Evolutionary conservation across 2,113 vertebrate species (phyloP), one percentile per base, ranked within the genome.

Genomic region (Macroglossus sobrinus): DNA sequence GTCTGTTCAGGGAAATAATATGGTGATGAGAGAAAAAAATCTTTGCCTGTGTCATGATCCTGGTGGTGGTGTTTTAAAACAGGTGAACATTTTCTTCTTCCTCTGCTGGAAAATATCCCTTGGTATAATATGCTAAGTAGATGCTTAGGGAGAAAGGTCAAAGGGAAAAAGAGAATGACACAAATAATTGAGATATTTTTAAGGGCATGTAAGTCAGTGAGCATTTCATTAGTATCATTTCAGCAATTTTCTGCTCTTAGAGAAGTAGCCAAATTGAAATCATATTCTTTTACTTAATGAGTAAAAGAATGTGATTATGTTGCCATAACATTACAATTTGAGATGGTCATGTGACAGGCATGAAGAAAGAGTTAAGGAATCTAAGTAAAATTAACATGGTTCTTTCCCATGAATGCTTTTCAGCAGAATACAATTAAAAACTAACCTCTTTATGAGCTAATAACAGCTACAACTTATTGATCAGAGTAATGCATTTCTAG

Each of bases 61-160:
- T 98, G 98, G 98, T 98, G 98, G 98, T 98, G 98, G 98, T 98
- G 98, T 98, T 97, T 99, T 96, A 88, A 96, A 99, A 99, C 99
- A 99, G 98, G 99, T 99, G 98, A 99, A 98, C 97, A 94, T 97
- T 98, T 98, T 98, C 98, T 97, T 74, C 82, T 45, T 96, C 82
- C 88, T 85, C 95, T 97, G 94, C 89, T 98, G 97, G 97, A 97
- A 98, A 98, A 96, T 97, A 98, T 98, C 98, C 97, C 82, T 94
- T 95, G 87, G 88, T 98, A 94, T 98, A 95, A 98, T 96, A 97
- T 97, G 97, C 96, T 98, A 97, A 98, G 97, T 89, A 90, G 97
- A 98, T 96, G 97, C 98, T 98, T 96, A 98, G 96, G 97, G 98
- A 97, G 97, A 98, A 97, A 97, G 95, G 97, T 98, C 98, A 99